phyloP scores from a whole-genome alignment of 2,888 invertebrate species.

The Coronaproctus castanopsis region DNA sequence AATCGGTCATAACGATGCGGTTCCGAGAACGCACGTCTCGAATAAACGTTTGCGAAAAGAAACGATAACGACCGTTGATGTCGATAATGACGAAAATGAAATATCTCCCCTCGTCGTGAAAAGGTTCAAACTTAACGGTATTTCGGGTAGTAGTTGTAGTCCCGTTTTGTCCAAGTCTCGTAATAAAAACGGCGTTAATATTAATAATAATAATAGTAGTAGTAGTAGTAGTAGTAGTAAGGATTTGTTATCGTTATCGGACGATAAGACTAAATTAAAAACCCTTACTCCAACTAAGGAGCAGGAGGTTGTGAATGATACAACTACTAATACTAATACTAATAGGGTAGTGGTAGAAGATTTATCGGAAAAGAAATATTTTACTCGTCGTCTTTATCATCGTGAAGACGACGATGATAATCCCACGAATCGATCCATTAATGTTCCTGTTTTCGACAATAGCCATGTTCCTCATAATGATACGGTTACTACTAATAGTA shows the following conservation, averaged over 20 bases:
- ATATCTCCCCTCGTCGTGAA: too few relatives aligned
- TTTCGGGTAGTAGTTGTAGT: too few relatives aligned
- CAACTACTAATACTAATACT: not conserved
- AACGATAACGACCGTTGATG: slow-evolving; percentile 22
- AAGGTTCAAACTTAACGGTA: too few relatives aligned
- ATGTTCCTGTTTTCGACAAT: not conserved
- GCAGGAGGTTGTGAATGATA: not conserved
- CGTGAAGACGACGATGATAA: too few relatives aligned
- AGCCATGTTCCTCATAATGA: not conserved
- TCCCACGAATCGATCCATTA: too few relatives aligned
- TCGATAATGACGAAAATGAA: not conserved
- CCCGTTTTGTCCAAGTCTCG: not conserved
- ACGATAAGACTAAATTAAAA: too few relatives aligned
- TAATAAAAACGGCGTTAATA: not conserved
- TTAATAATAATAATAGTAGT: not conserved
- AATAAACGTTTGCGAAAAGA: slow-evolving; percentile 34
- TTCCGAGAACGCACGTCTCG: slow-evolving; percentile 33
- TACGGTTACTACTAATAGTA: not conserved
- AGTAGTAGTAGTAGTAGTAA: not conserved
- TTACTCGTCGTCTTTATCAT: too few relatives aligned
- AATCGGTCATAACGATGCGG: slow-evolving; percentile 19
- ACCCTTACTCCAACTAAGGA: not conserved
- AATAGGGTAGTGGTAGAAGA: too few relatives aligned
- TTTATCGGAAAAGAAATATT: too few relatives aligned
- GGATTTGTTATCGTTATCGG: not conserved